phyloP scores from a whole-genome alignment of 2,888 invertebrate genomes.

The Parnassius apollo region DNA sequence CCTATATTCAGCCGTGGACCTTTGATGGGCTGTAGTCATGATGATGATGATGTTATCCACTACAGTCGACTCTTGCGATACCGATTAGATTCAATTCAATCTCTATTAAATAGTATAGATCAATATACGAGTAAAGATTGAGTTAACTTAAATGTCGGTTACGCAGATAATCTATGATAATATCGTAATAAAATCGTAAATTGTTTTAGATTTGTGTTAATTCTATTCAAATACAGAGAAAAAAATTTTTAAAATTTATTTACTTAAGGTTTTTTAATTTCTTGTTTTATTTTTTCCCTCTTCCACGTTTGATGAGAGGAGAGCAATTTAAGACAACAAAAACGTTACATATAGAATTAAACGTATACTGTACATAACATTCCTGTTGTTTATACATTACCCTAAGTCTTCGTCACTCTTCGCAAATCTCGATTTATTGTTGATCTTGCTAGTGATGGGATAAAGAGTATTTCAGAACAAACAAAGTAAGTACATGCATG shows the following conservation, averaged over 20 bases:
- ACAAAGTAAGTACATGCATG: constrained; percentile 82
- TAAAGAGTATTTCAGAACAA: constrained; percentile 73
- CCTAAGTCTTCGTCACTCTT: constrained; percentile 46
- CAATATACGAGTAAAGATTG: too few relatives aligned
- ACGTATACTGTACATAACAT: constrained; percentile 80
- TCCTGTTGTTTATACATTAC: constrained; percentile 81
- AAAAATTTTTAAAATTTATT: neutral
- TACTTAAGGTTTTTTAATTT: constrained; percentile 8
- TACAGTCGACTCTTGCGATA: too few relatives aligned
- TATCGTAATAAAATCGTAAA: too few relatives aligned
- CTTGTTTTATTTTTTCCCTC: constrained; percentile 3
- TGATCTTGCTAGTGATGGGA: constrained; percentile 28
- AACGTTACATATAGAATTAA: constrained; percentile 81
- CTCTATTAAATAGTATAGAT: too few relatives aligned
- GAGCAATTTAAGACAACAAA: constrained; percentile 82
- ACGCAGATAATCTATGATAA: too few relatives aligned
- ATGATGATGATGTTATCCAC: too few relatives aligned
- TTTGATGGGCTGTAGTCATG: too few relatives aligned
- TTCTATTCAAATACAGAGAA: too few relatives aligned
- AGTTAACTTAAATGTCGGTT: too few relatives aligned
- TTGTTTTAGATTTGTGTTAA: too few relatives aligned
- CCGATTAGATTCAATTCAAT: too few relatives aligned
- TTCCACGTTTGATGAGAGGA: constrained; percentile 48
- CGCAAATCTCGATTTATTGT: neutral
- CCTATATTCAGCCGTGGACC: too few relatives aligned